Evolutionary conservation across 2,888 invertebrate genomes (phyloP), one percentile per base, ranked within the genome.

Genomic region (Chironomus riparius): DNA sequence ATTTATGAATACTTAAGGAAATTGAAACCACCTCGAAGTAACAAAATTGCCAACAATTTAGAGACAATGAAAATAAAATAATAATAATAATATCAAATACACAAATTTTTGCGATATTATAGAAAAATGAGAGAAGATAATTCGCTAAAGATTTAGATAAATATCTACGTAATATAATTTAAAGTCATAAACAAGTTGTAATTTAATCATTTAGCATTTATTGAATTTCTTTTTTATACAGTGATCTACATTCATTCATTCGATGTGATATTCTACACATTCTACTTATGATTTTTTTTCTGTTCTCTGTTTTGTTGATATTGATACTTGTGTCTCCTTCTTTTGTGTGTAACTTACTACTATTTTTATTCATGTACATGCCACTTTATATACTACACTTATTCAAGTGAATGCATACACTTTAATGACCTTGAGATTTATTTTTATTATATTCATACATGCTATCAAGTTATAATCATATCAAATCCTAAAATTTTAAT

Each of bases 151-250:
- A 38, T 38, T 38, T 38, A 38, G 38, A 38, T 38, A 10, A 38
- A 38, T 38, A 38, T 38, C 38, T 10, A 38, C 38, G 38, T 38
- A 38, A 38, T 56, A 7, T 48, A 22, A 22, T 48, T 22, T 72
- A 22, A 24, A 72, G 50, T 62, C 62, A 72, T 62, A 72, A 72
- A 38, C 72, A 72, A 62, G 61, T 72, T 72, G 72, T 72, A 72
- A 72, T 72, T 72, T 72, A 72, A 72, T 72, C 72, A 62, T 72
- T 72, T 72, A 72, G 72, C 72, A 72, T 72, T 72, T 72, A 70
- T 70, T 70, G 70, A 70, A 70, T 70, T 70, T 50, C 70, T 50
- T 62, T 62, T 38, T 38, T 38, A 38, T 48, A 22, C 72, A 72
- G 62, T 72, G 72, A 72, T 72, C 72, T 72, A 72, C 72, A 72